Percentiles rank a stretch among this genome's conserved stretches.
Evolutionary conservation across 2,888 invertebrate species (phyloP).

Genomic region (Mesorhabditis spiculigera): DNA sequence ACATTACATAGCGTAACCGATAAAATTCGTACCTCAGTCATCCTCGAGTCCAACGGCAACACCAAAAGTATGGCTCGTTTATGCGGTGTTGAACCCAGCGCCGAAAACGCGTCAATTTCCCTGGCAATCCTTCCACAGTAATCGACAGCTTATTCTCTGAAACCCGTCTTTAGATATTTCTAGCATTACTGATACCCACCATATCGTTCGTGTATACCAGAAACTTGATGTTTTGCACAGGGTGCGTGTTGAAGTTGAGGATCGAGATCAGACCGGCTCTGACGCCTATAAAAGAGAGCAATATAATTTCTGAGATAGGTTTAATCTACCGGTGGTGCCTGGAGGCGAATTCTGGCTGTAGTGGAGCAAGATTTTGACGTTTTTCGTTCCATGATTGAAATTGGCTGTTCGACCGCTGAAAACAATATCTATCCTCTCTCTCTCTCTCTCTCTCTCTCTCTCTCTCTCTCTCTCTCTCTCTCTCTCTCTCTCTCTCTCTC

Average conservation of each 20-base stretch:
- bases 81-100: neutral
- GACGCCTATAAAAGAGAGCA: neutral
- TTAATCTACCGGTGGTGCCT: neutral
- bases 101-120: neutral
- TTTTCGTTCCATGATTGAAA: neutral
- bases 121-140: neutral
- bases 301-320: no score
- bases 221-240: neutral
- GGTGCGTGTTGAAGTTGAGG: constrained; percentile 2
- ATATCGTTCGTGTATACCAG: neutral
- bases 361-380: neutral
- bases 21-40: neutral
- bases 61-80: neutral
- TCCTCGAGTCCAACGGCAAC: neutral
- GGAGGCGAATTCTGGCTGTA: constrained; percentile 5
- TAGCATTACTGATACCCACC: neutral
- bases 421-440: no score
- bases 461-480: no score
- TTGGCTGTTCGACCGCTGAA: neutral
- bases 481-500: no score
- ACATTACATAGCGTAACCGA: neutral
- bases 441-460: no score
- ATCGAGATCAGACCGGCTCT: neutral
- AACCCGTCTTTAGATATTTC: neutral
- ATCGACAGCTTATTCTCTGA: neutral